Evolutionary conservation across 2,888 invertebrate species (phyloP).

Genomic region (Hirtodrosophila duncani): DNA sequence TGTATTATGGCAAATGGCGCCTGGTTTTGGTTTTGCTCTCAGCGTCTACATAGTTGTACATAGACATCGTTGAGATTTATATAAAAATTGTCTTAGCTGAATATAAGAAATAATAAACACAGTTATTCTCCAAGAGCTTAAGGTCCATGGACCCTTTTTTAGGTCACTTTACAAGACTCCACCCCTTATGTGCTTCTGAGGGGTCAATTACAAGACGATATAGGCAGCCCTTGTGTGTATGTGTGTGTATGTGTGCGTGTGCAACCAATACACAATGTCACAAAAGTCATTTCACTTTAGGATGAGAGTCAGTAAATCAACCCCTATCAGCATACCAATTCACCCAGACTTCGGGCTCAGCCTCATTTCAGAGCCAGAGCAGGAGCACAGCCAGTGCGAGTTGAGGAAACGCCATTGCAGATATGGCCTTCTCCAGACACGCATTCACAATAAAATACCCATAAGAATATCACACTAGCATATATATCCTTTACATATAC

Average conservation of each 20-base stretch:
- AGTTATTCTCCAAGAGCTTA: slow-evolving; percentile 19
- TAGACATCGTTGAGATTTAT: slow-evolving; percentile 1
- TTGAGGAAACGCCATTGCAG: slow-evolving; percentile 63
- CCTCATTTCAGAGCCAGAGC: slow-evolving; percentile 9
- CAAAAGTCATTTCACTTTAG: slow-evolving; percentile 77
- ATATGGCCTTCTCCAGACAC: slow-evolving; percentile 17
- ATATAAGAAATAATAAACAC: slow-evolving; percentile 35
- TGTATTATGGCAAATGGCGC: slow-evolving; percentile 49
- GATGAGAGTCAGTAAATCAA: slow-evolving; percentile 79
- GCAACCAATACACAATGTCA: slow-evolving; percentile 65
- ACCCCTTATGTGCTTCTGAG: slow-evolving; percentile 62
- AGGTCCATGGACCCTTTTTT: slow-evolving; percentile 15
- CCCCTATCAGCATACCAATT: slow-evolving; percentile 76
- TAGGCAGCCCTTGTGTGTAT: not conserved
- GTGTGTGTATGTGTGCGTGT: slow-evolving; percentile 15
- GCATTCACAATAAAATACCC: not conserved
- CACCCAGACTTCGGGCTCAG: slow-evolving; percentile 28
- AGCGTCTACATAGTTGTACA: not conserved
- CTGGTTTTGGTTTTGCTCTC: slow-evolving; percentile 13
- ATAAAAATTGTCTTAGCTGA: slow-evolving; percentile 5
- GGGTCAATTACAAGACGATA: slow-evolving; percentile 37
- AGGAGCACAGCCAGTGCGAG: slow-evolving; percentile 47
- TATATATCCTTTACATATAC: no score
- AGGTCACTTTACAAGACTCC: slow-evolving; percentile 61
- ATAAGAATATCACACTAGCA: slow-evolving; percentile 2